Base-by-base conservation (phyloP, 2,113 vertebrate genomes). In the Lophura nycthemera region DNA sequence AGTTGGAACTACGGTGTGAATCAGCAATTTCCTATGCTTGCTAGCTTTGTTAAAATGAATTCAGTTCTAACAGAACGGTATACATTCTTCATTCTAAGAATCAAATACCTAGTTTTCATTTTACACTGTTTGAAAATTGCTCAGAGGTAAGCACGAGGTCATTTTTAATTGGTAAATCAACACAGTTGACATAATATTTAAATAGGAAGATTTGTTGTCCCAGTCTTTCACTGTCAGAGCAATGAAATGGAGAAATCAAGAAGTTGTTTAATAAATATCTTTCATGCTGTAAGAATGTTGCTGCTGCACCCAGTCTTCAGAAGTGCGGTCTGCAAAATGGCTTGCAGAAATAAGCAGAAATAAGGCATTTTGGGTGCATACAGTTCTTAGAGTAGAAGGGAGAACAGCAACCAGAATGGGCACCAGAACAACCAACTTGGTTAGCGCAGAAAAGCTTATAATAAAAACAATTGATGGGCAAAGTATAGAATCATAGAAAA, bases 341-440 rank as follows among this genome's bases (percentile, higher is more conserved):
- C 40, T 63, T 29, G 14, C 20, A 52, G 47, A 61, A 85, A 19
- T 0, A 0, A 48, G 24, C 20, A 52, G 47, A 61, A 85, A 19
- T 0, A 0, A 43, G 24, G 29, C 2, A 1, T 42, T 20, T 36
- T 65, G 45, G 36, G 48, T 59, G 32, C n/a, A 34, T 18, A 22
- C 17, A 22, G 19, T 47, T 80, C 48, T n/a, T 1, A 0, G 21
- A 60, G 50, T 40, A 81, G 13, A 59, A 45, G 63, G 22, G 16
- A 8, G 50, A 66, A 70, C 61, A 54, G 42, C 50, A 18, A 42
- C 25, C 52, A 72, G 59, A 76, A 54, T 29, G n/a, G 65, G 12
- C 30, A 20, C 36, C 80, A 38, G 82, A 56, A 42, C 36, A 70
- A 63, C 3, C 59, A 47, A 54, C 11, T 8, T 54, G 13, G 32